phyloP scores from a whole-genome alignment of 2,797 vertebrate genomes.

The Falco biarmicus region DNA sequence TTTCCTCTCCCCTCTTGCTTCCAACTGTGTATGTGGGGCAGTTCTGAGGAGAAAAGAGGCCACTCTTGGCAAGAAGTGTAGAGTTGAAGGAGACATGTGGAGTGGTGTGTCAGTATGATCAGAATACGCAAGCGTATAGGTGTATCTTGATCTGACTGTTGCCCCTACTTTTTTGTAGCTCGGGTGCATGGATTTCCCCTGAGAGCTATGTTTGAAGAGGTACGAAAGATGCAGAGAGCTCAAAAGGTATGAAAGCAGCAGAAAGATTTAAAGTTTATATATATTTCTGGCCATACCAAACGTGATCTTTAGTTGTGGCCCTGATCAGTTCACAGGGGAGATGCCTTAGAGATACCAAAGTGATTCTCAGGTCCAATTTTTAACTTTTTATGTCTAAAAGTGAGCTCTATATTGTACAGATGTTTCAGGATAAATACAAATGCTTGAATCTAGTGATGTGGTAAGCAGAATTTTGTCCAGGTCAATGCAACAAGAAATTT shows the following conservation, averaged over 20 bases:
- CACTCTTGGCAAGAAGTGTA: not conserved
- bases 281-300: not conserved
- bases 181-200: not conserved
- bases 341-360: not conserved
- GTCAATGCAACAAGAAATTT: not conserved
- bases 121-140: accelerated
- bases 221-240: not conserved
- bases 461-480: not conserved
- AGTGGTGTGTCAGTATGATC: not conserved
- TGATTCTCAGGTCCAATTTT: not conserved
- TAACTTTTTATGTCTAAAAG: not conserved
- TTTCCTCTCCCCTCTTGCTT: not conserved
- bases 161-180: not conserved
- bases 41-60: not conserved
- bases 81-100: not conserved
- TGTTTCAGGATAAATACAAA: not conserved
- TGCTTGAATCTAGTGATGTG: not conserved
- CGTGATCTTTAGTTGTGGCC: not conserved
- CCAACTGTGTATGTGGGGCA: not conserved
- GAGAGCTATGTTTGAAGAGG: not conserved
- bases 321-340: not conserved
- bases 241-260: not conserved
- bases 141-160: not conserved
- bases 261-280: not conserved
- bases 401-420: not conserved